Evolutionary conservation across 2,888 invertebrate species (phyloP).

Genomic region (Pseudoips prasinana): DNA sequence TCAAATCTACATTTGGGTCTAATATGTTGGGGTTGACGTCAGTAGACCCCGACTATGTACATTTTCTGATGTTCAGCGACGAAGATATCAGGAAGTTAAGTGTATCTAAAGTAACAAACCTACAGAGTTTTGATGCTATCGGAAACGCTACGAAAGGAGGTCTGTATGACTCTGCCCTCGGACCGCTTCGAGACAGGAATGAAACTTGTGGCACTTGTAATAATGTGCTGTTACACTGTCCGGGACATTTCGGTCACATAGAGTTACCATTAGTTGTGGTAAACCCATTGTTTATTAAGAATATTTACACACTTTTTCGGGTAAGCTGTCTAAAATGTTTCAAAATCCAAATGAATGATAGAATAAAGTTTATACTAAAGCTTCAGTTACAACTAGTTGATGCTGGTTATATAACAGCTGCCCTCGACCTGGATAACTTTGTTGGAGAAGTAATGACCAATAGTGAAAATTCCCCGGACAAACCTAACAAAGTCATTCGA

Average conservation of each 20-base stretch:
- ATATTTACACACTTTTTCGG: slow-evolving; percentile 85
- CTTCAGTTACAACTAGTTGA: slow-evolving; percentile 88
- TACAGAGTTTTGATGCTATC: slow-evolving; percentile 89
- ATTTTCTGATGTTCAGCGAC: slow-evolving; percentile 87
- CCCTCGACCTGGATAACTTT: slow-evolving; percentile 84
- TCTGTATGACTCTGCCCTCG: slow-evolving; percentile 94
- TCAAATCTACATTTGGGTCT: slow-evolving; percentile 50
- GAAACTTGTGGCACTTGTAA: slow-evolving; percentile 92
- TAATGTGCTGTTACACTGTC: slow-evolving; percentile 85
- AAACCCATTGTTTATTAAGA: slow-evolving; percentile 94
- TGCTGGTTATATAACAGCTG: slow-evolving; percentile 87
- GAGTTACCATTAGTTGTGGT: slow-evolving; percentile 93
- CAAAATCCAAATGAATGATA: slow-evolving; percentile 82
- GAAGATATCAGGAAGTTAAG: slow-evolving; percentile 91
- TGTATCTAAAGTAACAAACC: slow-evolving; percentile 90
- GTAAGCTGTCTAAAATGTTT: slow-evolving; percentile 87
- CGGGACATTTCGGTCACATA: slow-evolving; percentile 98
- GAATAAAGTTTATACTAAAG: slow-evolving; percentile 80
- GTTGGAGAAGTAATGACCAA: slow-evolving; percentile 56
- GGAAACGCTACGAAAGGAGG: slow-evolving; percentile 93
- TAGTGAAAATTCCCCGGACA: slow-evolving; percentile 63
- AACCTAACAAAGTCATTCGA: slow-evolving; percentile 65
- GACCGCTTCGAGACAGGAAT: slow-evolving; percentile 82
- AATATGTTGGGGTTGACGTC: slow-evolving; percentile 51
- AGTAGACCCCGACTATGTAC: slow-evolving; percentile 67